Evolutionary conservation across 2,113 vertebrate genomes (phyloP).

Genomic region (Raja brachyura): DNA sequence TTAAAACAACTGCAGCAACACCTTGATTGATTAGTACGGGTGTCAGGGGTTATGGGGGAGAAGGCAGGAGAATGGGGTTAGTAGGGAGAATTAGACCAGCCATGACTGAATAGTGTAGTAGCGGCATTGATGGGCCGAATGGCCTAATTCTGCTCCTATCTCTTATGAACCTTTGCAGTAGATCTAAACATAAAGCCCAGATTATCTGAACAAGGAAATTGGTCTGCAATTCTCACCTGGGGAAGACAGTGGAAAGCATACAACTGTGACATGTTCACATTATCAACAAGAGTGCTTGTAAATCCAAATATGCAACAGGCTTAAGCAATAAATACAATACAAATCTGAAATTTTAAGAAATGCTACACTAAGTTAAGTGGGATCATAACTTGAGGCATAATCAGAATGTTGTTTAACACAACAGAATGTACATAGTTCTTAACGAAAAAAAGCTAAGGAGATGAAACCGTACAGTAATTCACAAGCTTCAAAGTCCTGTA

Average conservation of each 20-base stretch:
- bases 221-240: background rate
- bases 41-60: too few relatives aligned
- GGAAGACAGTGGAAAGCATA: background rate
- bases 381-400: background rate
- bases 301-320: background rate
- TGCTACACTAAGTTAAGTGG: background rate
- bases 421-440: background rate
- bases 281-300: background rate
- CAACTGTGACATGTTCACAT: background rate
- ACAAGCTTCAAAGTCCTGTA: background rate
- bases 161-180: background rate
- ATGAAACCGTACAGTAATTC: background rate
- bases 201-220: background rate
- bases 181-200: background rate
- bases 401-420: background rate
- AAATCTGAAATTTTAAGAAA: background rate
- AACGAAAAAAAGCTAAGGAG: background rate
- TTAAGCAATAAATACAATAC: background rate
- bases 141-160: too few relatives aligned
- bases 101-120: too few relatives aligned
- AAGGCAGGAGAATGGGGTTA: too few relatives aligned
- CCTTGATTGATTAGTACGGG: too few relatives aligned
- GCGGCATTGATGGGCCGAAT: too few relatives aligned
- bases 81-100: too few relatives aligned
- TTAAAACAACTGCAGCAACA: background rate